These are phyloP conservation scores for Bursaphelenchus mucronatus DNA, from an alignment of 1,140 invertebrate genomes.

Conservation along the genomic window DNA sequence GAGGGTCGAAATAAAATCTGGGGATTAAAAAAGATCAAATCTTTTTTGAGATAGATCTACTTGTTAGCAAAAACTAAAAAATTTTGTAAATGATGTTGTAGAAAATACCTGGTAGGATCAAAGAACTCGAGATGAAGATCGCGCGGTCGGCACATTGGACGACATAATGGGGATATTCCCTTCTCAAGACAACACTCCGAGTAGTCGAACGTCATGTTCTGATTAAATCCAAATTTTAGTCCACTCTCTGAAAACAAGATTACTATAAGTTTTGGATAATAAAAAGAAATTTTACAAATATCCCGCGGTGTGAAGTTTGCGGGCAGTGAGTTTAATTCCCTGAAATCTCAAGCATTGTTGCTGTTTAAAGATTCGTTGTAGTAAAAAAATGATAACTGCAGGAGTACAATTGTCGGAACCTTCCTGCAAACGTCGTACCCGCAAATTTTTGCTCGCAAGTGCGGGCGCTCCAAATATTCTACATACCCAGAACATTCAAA, in stretches of 20 bases:
- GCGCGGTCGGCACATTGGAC: constrained; percentile 44
- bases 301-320: constrained; percentile 20
- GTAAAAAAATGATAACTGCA: no score
- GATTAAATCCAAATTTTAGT: constrained; percentile 30
- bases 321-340: no score
- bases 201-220: constrained; percentile 41
- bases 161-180: constrained; percentile 41
- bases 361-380: no score
- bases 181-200: constrained; percentile 42
- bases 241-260: constrained; percentile 40
- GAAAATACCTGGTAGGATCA: constrained; percentile 37
- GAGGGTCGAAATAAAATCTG: not conserved
- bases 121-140: constrained; percentile 47
- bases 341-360: no score
- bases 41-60: not conserved
- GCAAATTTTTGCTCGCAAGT: no score
- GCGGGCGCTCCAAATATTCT: constrained; percentile 14
- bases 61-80: not conserved
- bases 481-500: constrained; percentile 39
- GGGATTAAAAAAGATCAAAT: constrained; percentile 5
- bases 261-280: constrained; percentile 1
- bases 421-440: no score
- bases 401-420: no score
- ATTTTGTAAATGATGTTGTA: not conserved
- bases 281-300: constrained; percentile 1